These are phyloP conservation scores for Beroe ovata DNA, from an alignment of 37 sponge, comb jelly and placozoan species.

Conservation along the genomic window DNA sequence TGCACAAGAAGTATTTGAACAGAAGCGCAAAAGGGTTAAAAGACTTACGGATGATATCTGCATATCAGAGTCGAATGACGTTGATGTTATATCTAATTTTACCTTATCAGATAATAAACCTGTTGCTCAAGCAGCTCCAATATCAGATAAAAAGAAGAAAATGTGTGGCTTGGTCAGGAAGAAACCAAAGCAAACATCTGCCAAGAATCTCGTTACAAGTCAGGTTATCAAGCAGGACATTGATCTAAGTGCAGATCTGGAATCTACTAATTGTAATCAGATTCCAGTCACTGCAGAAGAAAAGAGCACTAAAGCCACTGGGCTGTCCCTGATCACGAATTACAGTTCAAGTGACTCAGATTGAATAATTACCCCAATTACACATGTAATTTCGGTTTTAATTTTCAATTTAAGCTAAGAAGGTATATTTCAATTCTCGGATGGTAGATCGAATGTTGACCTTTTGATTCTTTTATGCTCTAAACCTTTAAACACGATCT, in stretches of 20 bases:
- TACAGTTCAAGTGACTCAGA: conserved; percentile 45
- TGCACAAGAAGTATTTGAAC: conserved; percentile 72
- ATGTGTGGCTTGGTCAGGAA: conserved; percentile 15
- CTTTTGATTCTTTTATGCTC: too few species aligned
- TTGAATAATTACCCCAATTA: too few species aligned
- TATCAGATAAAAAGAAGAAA: background rate
- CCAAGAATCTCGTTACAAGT: too few species aligned
- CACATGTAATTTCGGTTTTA: too few species aligned
- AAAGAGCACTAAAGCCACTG: background rate
- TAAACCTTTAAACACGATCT: too few species aligned
- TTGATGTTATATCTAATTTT: conserved; percentile 51
- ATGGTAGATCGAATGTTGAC: too few species aligned
- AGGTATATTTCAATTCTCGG: too few species aligned
- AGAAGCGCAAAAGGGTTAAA: conserved; percentile 37
- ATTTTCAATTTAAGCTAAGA: too few species aligned
- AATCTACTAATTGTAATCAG: too few species aligned
- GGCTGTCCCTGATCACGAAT: background rate
- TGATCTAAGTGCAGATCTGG: too few species aligned
- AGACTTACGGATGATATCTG: conserved; percentile 72
- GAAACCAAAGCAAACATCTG: background rate
- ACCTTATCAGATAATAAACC: background rate
- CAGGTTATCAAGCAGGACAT: too few species aligned
- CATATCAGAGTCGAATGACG: conserved; percentile 37
- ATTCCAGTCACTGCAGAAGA: background rate
- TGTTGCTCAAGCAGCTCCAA: background rate